Conservation (phyloP, 2,797 vertebrate genomes). For the Danio jaintianensis region DNA sequence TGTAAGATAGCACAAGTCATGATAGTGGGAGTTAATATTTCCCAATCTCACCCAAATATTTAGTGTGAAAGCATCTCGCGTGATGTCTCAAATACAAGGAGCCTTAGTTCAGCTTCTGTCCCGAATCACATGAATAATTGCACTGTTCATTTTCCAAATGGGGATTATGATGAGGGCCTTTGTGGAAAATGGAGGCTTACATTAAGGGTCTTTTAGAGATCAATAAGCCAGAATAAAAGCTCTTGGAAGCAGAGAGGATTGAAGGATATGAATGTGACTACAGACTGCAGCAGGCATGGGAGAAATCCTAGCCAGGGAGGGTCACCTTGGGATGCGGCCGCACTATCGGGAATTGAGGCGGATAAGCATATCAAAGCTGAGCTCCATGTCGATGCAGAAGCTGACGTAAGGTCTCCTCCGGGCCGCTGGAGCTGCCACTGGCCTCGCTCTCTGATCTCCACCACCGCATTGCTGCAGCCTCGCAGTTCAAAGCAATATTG, state of each 20-base stretch:
- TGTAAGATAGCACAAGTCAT: too few species aligned
- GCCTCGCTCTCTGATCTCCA: conserved; percentile 50
- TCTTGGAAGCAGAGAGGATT: conserved; percentile 61
- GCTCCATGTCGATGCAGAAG: conserved; percentile 43
- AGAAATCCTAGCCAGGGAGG: conserved; percentile 43
- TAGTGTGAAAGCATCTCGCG: conserved; percentile 13
- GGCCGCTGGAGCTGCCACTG: conserved; percentile 44
- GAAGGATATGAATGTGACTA: conserved; percentile 54
- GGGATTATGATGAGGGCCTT: conserved; percentile 63
- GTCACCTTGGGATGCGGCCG: conserved; percentile 54
- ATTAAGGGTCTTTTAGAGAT: conserved; percentile 63
- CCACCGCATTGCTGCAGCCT: conserved; percentile 47
- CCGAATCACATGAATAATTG: conserved; percentile 59
- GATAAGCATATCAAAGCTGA: conserved; percentile 53
- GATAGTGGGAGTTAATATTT: too few species aligned
- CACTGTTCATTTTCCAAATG: conserved; percentile 63
- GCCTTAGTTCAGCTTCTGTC: conserved; percentile 38
- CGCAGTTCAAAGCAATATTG: conserved; percentile 55
- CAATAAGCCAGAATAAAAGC: conserved; percentile 63
- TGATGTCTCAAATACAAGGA: conserved; percentile 35
- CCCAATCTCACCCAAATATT: conserved; percentile 16
- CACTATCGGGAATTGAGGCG: conserved; percentile 38
- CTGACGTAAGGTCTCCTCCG: conserved; percentile 40
- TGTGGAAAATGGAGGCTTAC: conserved; percentile 63
- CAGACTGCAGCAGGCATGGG: conserved; percentile 45